Evolutionary conservation across 2,888 invertebrate species (phyloP).

Genomic region (Lasioglossum vierecki): DNA sequence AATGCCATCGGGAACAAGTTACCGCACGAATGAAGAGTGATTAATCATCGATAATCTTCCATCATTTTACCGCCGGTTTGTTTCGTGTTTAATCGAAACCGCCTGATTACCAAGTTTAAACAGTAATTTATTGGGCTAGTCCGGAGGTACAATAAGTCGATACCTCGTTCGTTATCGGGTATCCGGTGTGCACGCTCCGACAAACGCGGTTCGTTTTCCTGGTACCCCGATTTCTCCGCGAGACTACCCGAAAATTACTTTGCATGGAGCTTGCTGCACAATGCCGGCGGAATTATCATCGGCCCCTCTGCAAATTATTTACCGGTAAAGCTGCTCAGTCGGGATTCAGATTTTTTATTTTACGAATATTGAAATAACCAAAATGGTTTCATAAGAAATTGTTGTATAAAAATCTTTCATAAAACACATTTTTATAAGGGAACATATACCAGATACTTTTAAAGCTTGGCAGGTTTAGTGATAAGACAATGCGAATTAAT

Average conservation of each 20-base stretch:
- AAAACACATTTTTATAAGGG: too few relatives aligned
- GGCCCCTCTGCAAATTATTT: background rate
- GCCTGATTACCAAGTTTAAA: conserved; percentile 6
- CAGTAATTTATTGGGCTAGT: conserved; percentile 7
- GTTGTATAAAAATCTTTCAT: too few relatives aligned
- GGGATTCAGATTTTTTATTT: too few relatives aligned
- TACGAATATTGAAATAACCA: too few relatives aligned
- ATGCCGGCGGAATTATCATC: conserved; percentile 22
- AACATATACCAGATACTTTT: too few relatives aligned
- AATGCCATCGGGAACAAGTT: conserved; percentile 15
- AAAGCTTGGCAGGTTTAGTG: too few relatives aligned
- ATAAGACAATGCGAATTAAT: too few relatives aligned
- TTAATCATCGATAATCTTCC: conserved; percentile 27
- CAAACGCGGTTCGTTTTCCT: background rate
- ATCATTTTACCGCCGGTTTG: background rate
- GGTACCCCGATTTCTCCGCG: background rate
- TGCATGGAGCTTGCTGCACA: background rate
- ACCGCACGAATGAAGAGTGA: background rate
- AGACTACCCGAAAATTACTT: background rate
- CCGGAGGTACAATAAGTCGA: conserved; percentile 5
- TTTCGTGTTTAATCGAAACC: conserved; percentile 20
- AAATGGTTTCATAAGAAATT: too few relatives aligned
- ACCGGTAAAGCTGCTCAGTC: background rate
- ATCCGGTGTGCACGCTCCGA: background rate
- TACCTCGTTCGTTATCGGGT: background rate